Evolutionary conservation across 2,113 vertebrate genomes (phyloP), one percentile per base, ranked within the genome.

Genomic region (Leptodactylus fuscus): DNA sequence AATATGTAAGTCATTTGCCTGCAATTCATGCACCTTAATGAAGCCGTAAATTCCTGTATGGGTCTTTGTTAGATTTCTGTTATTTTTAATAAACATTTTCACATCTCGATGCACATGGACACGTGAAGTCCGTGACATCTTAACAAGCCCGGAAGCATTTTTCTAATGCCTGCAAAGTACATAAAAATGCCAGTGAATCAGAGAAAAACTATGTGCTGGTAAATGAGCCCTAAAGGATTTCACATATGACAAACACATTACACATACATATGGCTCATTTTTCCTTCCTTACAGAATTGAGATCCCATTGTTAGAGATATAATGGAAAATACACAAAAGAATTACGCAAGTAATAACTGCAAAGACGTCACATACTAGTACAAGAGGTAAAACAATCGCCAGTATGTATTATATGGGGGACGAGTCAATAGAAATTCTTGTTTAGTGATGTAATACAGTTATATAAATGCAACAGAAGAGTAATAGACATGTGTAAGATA

Each of bases 191-290:
- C 65, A 38, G 2, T 69, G 65, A 69, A 38, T 69, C 65, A 69
- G 32, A 69, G 65, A 36, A 20, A 20, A 69, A 69, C 5, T 69
- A 69, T 69, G 65, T 18, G 2, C 65, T 38, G 34, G 2, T 69
- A 36, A 69, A 38, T 38, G 65, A 69, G 65, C 65, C 65, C 65
- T 36, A 38, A 20, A 69, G 65, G 65, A 69, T 11, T 38, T 69
- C 65, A 69, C 65, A 69, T 69, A 69, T 38, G 65, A 69, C 65
- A 69, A 69, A 69, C 32, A 69, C 65, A 69, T 69, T 38, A 69
- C 2, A 69, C 0, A 69, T 69, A 18, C 16, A 69, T 4, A 38
- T 3, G 32, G 65, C 9, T 22, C 32, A 38, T 38, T 36, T 32
- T 38, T 69, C 65, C 34, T 69, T 69, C 32, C 65, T 65, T 65